Conservation (phyloP, 2,888 invertebrate species). For the Oasisia sp. region DNA sequence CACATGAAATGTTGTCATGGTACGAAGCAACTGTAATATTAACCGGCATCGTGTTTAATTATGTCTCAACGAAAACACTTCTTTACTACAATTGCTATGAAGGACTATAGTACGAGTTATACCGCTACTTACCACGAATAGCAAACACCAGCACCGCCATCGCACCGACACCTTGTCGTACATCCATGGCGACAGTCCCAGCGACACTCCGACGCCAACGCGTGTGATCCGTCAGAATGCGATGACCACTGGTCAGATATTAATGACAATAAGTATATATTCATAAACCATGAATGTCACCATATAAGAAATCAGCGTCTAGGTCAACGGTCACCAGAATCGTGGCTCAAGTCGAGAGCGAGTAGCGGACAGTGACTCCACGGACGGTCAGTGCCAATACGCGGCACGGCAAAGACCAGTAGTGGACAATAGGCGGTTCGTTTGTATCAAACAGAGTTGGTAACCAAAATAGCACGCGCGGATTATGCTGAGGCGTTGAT, state of each 20-base stretch:
- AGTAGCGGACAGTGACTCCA: not conserved
- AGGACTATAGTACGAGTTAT: not conserved
- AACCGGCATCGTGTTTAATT: not conserved
- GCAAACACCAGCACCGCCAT: not conserved
- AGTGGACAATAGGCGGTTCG: not conserved
- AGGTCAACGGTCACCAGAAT: not conserved
- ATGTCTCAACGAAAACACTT: not conserved
- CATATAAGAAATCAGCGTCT: not conserved
- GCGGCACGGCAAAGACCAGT: not conserved
- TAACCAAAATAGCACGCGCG: constrained; percentile 8
- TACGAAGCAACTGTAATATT: not conserved
- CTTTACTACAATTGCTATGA: not conserved
- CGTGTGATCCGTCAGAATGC: not conserved
- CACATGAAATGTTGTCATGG: not conserved
- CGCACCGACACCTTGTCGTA: not conserved
- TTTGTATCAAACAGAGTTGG: constrained; percentile 1
- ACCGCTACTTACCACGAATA: not conserved
- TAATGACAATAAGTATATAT: not conserved
- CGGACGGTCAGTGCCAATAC: not conserved
- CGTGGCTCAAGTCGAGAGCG: too few species aligned
- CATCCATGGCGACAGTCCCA: not conserved
- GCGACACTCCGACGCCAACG: not conserved
- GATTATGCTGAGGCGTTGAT: constrained; percentile 3
- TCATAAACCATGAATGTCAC: not conserved
- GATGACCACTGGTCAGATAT: not conserved